A percentile compares a stretch with the other conserved stretches of the same genome.
Conservation (phyloP, 2,888 invertebrate genomes). For the Myopa testacea region DNA sequence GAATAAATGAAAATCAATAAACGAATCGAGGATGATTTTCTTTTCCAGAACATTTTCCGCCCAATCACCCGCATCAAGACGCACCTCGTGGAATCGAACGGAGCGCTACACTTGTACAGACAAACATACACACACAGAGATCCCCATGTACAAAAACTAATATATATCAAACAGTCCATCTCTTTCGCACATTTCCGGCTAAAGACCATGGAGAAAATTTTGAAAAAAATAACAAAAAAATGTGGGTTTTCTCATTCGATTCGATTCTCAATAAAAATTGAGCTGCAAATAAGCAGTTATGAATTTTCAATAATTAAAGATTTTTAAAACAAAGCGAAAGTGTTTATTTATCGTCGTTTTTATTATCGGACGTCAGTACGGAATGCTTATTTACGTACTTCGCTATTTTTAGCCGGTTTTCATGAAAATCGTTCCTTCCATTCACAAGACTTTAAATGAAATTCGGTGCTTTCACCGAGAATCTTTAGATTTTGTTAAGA, state of each 20-base stretch:
- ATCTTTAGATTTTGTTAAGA: neutral
- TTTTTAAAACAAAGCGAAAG: no score
- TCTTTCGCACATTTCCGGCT: constrained; percentile 36
- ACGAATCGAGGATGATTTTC: neutral
- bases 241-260: no score
- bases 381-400: constrained; percentile 15
- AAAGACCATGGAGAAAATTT: constrained; percentile 11
- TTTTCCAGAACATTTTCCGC: neutral
- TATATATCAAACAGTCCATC: neutral
- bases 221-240: no score
- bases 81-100: neutral
- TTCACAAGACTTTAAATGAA: constrained; percentile 18
- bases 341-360: no score
- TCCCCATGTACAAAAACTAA: neutral
- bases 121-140: neutral
- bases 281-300: no score
- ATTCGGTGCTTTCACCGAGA: neutral
- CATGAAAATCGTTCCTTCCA: constrained; percentile 19
- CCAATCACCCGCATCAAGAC: constrained; percentile 16
- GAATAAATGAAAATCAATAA: constrained; percentile 1
- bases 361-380: neutral
- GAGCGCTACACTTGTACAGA: neutral
- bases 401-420: constrained; percentile 21
- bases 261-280: no score
- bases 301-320: no score